Evolutionary conservation across 2,888 invertebrate genomes (phyloP).

Genomic region (Tetranychus truncatus): DNA sequence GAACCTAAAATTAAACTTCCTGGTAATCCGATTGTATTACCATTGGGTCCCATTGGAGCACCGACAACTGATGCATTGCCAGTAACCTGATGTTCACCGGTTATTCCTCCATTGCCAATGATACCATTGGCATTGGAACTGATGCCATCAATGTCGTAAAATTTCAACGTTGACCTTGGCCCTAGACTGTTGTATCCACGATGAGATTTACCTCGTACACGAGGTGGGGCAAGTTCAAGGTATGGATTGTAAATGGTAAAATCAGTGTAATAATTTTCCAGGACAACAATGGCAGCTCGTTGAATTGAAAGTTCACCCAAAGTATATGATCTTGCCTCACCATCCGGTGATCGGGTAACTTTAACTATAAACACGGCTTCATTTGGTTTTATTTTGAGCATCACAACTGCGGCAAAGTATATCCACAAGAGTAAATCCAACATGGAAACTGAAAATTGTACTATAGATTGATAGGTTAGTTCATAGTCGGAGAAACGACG

Average conservation of each 20-base stretch:
- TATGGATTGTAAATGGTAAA: constrained; percentile 94
- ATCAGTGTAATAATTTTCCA: constrained; percentile 86
- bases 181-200: constrained; percentile 6
- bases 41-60: neutral
- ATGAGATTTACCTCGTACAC: constrained; percentile 10
- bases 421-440: constrained; percentile 84
- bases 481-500: constrained; percentile 30
- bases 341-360: constrained; percentile 83
- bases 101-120: constrained; percentile 2
- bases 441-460: constrained; percentile 76
- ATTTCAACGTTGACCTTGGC: constrained; percentile 49
- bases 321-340: constrained; percentile 67
- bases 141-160: constrained; percentile 77
- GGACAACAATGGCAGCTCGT: constrained; percentile 76
- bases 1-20: neutral
- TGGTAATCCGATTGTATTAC: neutral
- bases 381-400: constrained; percentile 78
- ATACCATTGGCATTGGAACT: constrained; percentile 14
- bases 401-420: constrained; percentile 76
- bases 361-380: constrained; percentile 55
- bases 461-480: constrained; percentile 61
- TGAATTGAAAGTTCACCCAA: constrained; percentile 73
- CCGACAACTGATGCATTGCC: neutral
- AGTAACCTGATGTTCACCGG: neutral
- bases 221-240: constrained; percentile 58